phyloP scores from a whole-genome alignment of 2,888 invertebrate genomes.

The Tillus elongatus region DNA sequence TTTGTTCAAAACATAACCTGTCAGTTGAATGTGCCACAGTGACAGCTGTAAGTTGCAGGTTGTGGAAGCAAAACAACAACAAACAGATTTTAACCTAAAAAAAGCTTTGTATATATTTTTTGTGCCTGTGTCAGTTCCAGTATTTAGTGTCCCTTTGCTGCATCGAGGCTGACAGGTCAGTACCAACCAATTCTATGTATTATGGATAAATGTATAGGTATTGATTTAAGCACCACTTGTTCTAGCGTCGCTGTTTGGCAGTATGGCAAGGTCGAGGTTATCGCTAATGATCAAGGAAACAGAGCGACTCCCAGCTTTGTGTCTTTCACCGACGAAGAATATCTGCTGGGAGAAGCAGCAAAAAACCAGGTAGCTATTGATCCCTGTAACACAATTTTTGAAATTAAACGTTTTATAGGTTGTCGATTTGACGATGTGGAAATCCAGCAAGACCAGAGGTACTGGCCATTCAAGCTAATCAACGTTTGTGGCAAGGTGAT shows the following conservation, averaged over 20 bases:
- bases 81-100: too few relatives aligned
- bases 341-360: conserved; percentile 60
- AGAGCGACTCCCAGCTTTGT: conserved; percentile 75
- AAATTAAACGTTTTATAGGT: conserved; percentile 70
- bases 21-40: too few relatives aligned
- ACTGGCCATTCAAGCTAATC: conserved; percentile 73
- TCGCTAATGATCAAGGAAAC: conserved; percentile 82
- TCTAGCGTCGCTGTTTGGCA: conserved; percentile 78
- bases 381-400: conserved; percentile 62
- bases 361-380: conserved; percentile 66
- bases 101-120: too few relatives aligned
- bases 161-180: too few relatives aligned
- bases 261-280: conserved; percentile 75
- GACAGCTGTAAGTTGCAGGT: too few relatives aligned
- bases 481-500: conserved; percentile 58
- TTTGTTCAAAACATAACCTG: too few relatives aligned
- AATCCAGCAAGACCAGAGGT: conserved; percentile 71
- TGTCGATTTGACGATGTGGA: conserved; percentile 65
- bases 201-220: too few relatives aligned
- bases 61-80: too few relatives aligned
- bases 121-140: too few relatives aligned
- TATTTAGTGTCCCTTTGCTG: too few relatives aligned
- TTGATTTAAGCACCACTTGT: conserved; percentile 81
- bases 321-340: conserved; percentile 61
- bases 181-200: too few relatives aligned